Base-by-base conservation (phyloP, 2,888 invertebrate species). In the Gibbula magus region DNA sequence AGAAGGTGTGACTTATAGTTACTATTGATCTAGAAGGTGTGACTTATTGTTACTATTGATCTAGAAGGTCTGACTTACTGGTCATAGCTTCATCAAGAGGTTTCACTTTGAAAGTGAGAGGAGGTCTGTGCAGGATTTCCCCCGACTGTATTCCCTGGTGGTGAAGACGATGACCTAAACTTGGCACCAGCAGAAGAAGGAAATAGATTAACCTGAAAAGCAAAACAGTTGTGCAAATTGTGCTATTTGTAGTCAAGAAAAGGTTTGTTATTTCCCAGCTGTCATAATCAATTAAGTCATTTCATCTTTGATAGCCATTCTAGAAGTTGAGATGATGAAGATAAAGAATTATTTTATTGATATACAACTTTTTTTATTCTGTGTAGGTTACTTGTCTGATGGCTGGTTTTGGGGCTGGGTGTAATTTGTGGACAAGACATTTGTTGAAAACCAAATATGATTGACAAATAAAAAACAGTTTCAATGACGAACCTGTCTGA, bases 401-500 rank as follows among this genome's bases (percentile, higher is more conserved):
- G n/a, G n/a, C n/a, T n/a, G n/a, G n/a, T n/a, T n/a, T n/a, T n/a
- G n/a, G n/a, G n/a, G n/a, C n/a, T n/a, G n/a, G n/a, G 4, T 18
- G 13, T 61, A 2, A 61, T 8, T 35, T 2, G 13, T 25, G 35
- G 29, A 2, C 22, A 25, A 76, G 4, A 75, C 5, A 5, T 35
- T 18, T 75, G 18, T 45, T 22, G 35, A 5, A 45, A 39, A n/a
- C 25, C n/a, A 8, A 56, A 25, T 39, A 8, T 25, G 35, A 10
- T 18, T 70, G 0, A 67, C 13, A 3, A 67, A 22, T n/a, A 0
- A 35, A 35, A 52, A 73, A n/a, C 10, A 70, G n/a, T n/a, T n/a
- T n/a, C n/a, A 35, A 35, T 45, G 45, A 70, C 85, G 82, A 91
- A 93, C 89, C 92, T 92, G 66, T 86, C 79, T 29, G 92, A 92